Percentiles rank a stretch among this genome's conserved stretches.
Conservation (phyloP, 2,888 invertebrate species). For the Amblyjoppa fuscipennis region DNA sequence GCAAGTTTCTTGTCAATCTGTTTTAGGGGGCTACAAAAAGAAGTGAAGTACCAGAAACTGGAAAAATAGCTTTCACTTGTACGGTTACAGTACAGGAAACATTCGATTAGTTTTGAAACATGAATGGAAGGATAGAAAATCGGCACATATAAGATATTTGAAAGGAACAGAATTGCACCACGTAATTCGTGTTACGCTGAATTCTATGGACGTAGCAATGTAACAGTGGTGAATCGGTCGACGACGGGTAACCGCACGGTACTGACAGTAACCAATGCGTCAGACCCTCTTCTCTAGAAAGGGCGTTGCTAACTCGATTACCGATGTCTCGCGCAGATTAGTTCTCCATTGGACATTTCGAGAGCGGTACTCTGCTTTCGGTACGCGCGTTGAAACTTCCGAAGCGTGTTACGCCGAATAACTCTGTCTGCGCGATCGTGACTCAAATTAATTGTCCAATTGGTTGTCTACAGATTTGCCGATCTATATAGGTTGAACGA, state of each 20-base stretch:
- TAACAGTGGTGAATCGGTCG: constrained; percentile 10
- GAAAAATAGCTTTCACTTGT: no score
- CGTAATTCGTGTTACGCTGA: no score
- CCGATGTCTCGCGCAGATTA: constrained; percentile 63
- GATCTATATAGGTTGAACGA: background rate
- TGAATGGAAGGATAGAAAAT: no score
- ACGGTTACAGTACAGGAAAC: no score
- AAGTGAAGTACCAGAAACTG: no score
- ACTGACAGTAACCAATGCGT: constrained; percentile 43
- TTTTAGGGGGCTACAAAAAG: no score
- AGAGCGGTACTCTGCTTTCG: background rate
- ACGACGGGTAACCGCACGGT: constrained; percentile 32
- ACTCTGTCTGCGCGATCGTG: constrained; percentile 15
- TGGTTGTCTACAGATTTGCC: background rate
- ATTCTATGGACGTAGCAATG: background rate
- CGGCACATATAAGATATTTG: no score
- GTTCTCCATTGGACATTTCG: constrained; percentile 43
- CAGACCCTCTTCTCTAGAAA: constrained; percentile 23
- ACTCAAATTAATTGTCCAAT: constrained; percentile 36
- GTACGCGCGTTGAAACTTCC: background rate
- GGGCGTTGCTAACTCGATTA: constrained; percentile 55
- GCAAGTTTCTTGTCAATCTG: no score
- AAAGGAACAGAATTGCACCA: no score
- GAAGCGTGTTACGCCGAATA: background rate
- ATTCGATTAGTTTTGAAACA: no score